phyloP scores from a whole-genome alignment of 37 sponge, comb jelly and placozoan genomes.

The Ianthella basta region DNA sequence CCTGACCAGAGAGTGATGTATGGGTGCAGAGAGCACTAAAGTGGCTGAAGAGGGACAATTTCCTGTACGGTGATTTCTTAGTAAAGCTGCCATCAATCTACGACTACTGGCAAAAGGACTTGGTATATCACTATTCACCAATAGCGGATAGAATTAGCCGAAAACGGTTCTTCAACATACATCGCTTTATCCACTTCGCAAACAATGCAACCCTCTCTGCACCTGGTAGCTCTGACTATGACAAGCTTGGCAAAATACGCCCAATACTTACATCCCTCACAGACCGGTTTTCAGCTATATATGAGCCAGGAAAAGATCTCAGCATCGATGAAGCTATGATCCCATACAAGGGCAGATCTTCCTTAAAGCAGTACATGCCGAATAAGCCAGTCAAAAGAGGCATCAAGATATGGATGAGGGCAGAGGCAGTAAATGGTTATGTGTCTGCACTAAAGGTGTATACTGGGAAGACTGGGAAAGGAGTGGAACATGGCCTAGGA shows the following conservation, averaged over 20 bases:
- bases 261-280: not conserved
- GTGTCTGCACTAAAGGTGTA: no score
- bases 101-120: not conserved
- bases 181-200: not conserved
- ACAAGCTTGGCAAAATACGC: constrained; percentile 30
- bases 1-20: no score
- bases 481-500: no score
- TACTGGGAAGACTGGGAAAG: no score
- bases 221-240: not conserved
- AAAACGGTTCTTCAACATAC: not conserved
- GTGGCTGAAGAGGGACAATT: no score
- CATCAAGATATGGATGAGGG: not conserved
- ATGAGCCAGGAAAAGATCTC: not conserved
- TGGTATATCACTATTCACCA: not conserved
- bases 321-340: constrained; percentile 37
- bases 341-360: constrained; percentile 9
- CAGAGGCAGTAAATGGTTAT: no score
- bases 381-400: constrained; percentile 29
- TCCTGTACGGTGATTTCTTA: no score
- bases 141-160: constrained; percentile 2
- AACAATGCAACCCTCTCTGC: not conserved
- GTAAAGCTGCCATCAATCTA: not conserved
- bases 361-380: constrained; percentile 19
- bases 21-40: no score
- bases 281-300: not conserved